Percentiles rank a stretch among this genome's conserved stretches.
phyloP scores from a whole-genome alignment of 2,888 invertebrate species.

The Chalcosyrphus nemorum region DNA sequence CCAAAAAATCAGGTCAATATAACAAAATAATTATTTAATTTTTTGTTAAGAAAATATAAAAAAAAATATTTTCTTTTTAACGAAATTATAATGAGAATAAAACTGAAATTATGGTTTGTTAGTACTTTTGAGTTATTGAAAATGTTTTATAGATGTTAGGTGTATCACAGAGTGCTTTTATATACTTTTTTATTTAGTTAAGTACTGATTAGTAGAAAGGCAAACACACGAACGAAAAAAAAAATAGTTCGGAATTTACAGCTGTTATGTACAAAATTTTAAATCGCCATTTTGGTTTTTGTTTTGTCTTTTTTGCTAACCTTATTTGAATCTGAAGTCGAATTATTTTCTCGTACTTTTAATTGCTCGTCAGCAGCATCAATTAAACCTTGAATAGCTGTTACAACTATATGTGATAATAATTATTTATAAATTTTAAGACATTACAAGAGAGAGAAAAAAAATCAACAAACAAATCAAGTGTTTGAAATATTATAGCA shows the following conservation, averaged over 20 bases:
- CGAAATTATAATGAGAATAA: too few relatives aligned
- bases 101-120: slow-evolving; percentile 21
- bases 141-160: slow-evolving; percentile 26
- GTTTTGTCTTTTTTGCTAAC: slow-evolving; percentile 77
- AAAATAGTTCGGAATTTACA: slow-evolving; percentile 39
- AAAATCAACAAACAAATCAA: neutral
- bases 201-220: slow-evolving; percentile 29
- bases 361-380: slow-evolving; percentile 83
- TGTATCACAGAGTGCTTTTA: slow-evolving; percentile 40
- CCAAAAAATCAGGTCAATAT: too few relatives aligned
- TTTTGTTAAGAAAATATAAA: neutral
- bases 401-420: slow-evolving; percentile 79
- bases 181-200: slow-evolving; percentile 9
- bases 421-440: slow-evolving; percentile 43
- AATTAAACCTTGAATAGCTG: slow-evolving; percentile 83
- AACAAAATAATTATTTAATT: neutral
- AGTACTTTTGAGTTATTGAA: slow-evolving; percentile 27
- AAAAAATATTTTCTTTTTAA: too few relatives aligned
- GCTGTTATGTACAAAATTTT: slow-evolving; percentile 42
- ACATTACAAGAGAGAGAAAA: slow-evolving; percentile 41
- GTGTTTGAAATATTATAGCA: slow-evolving; percentile 21
- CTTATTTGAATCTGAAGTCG: slow-evolving; percentile 80
- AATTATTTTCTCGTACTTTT: slow-evolving; percentile 81
- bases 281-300: slow-evolving; percentile 37
- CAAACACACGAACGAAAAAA: slow-evolving; percentile 42